Evolutionary conservation across 2,113 vertebrate species (phyloP), one percentile per base, ranked within the genome.

Genomic region (Festucalex cinctus): DNA sequence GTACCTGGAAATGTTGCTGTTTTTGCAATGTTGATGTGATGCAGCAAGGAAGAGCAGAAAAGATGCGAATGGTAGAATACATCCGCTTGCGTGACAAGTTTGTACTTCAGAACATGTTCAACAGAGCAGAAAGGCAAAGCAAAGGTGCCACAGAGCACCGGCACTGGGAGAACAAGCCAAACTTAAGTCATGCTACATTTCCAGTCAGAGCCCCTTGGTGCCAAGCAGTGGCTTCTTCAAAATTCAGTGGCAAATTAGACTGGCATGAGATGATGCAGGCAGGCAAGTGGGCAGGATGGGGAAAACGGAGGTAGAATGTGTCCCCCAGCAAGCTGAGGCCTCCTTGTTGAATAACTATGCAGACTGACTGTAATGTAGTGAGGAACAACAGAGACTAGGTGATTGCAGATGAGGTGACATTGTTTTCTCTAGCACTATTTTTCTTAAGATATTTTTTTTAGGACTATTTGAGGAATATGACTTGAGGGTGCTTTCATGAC

Each of bases 261-360:
- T 22, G 68, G 63, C 73, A 69, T 51, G 22, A 64, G 58, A 70
- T 64, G 74, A 62, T 72, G 77, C 61, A 68, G 65, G n/a, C 22
- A 37, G 46, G 64, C 17, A 48, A 74, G 68, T 10, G 32, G 26
- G 16, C 39, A 60, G 73, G n/a, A 66, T 10, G 56, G 70, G 37
- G 63, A 13, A 56, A 62, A 22, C 54, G 10, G 24, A 66, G 74
- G 59, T 58, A 58, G 46, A 63, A 69, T 19, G 43, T 66, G 74
- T 75, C 35, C 65, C 76, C 41, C 58, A 46, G 70, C 73, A 65
- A 66, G 70, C 70, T 1, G 71, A 68, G 41, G 63, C 57, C 72
- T 82, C 83, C 82, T 84, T 87, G 71, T 76, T 83, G 86, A n/a
- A 87, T 84, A 84, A 78, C 83, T 74, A 28, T 72, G 67, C 60